A percentile compares a stretch with the other conserved stretches of the same genome.
phyloP scores from a whole-genome alignment of 1,140 invertebrate genomes.

The Stenopsyche tienmushanensis region DNA sequence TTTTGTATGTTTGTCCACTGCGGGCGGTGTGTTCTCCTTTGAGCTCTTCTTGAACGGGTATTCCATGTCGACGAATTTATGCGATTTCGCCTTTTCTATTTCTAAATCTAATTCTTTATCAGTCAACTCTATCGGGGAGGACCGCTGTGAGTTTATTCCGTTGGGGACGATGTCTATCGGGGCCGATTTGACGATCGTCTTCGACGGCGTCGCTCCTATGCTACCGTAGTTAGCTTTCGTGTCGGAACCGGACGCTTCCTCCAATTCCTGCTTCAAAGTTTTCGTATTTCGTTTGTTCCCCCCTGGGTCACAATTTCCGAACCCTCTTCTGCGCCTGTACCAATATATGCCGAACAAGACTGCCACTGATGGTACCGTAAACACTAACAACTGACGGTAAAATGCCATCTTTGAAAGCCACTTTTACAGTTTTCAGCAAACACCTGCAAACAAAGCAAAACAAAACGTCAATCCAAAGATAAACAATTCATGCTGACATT shows the following conservation, averaged over 20 bases:
- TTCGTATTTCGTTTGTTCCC: conserved; percentile 55
- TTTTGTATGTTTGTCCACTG: conserved; percentile 15
- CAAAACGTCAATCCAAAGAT: not conserved
- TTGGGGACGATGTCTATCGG: conserved; percentile 60
- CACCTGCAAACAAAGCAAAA: conserved; percentile 38
- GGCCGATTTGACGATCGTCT: conserved; percentile 55
- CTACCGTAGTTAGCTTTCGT: conserved; percentile 8
- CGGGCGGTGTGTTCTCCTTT: conserved; percentile 33
- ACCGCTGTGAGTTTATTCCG: conserved; percentile 54
- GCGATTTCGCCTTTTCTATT: conserved; percentile 55
- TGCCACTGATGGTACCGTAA: conserved; percentile 61
- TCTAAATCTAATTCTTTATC: conserved; percentile 63
- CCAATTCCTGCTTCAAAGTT: conserved; percentile 53
- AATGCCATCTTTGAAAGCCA: conserved; percentile 57
- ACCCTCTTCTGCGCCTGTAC: conserved; percentile 63
- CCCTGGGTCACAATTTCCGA: conserved; percentile 57
- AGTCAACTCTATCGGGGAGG: conserved; percentile 57
- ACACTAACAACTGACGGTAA: conserved; percentile 61
- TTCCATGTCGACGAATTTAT: conserved; percentile 35
- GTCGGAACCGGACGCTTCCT: conserved; percentile 43
- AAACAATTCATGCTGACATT: not conserved
- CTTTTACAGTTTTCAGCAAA: conserved; percentile 46
- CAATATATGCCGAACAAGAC: conserved; percentile 63
- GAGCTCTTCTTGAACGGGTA: conserved; percentile 25
- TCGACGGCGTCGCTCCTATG: conserved; percentile 40